Evolutionary conservation across 2,113 vertebrate species (phyloP).

Genomic region (Empidonax traillii): DNA sequence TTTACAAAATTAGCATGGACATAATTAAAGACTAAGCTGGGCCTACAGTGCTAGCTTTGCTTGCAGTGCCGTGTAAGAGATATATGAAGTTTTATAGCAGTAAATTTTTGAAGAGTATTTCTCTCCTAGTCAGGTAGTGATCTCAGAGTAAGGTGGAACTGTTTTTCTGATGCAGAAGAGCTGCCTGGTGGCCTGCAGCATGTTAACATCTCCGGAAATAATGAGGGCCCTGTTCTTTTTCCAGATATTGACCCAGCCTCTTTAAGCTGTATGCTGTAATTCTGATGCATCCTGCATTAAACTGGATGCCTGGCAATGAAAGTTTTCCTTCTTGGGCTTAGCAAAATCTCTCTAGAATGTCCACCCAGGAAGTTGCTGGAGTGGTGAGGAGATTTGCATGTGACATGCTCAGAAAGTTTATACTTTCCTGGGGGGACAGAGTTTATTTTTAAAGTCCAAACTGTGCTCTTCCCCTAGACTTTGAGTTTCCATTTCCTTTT

Average conservation of each 20-base stretch:
- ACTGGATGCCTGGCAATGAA: neutral
- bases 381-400: neutral
- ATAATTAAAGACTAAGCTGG: neutral
- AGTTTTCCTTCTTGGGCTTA: neutral
- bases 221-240: neutral
- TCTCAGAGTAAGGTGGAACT: neutral
- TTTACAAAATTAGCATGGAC: neutral
- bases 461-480: neutral
- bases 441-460: neutral
- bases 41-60: neutral
- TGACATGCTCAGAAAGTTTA: neutral
- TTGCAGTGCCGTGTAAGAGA: neutral
- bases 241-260: rapidly evolving
- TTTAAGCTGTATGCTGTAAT: neutral
- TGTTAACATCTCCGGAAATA: neutral
- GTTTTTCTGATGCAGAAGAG: neutral
- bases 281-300: neutral
- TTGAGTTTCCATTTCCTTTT: neutral
- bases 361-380: neutral
- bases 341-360: neutral
- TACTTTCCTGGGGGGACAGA: neutral
- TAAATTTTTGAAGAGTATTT: neutral
- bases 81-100: neutral
- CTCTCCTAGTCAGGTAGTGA: neutral
- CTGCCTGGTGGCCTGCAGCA: neutral